phyloP scores from a whole-genome alignment of 2,888 invertebrate genomes.

The Oxyteleia sp. region DNA sequence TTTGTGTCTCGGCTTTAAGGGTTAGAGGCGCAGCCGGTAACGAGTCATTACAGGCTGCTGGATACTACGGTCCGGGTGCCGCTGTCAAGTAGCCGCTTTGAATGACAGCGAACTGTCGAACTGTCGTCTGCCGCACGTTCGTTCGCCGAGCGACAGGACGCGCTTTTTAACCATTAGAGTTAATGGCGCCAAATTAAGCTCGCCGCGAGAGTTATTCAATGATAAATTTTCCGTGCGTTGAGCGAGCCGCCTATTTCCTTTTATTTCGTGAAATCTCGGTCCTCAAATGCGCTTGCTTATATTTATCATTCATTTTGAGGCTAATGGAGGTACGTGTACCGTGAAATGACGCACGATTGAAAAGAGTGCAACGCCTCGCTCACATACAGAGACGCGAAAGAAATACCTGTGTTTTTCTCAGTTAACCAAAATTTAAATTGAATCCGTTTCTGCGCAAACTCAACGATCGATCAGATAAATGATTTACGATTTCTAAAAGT shows the following conservation, averaged over 20 bases:
- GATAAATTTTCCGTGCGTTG: conserved; percentile 43
- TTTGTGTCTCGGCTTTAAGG: conserved; percentile 78
- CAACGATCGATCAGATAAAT: too few relatives aligned
- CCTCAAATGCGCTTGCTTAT: conserved; percentile 25
- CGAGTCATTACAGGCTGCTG: conserved; percentile 67
- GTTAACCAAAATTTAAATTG: conserved; percentile 34
- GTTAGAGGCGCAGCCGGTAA: conserved; percentile 72
- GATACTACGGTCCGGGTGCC: conserved; percentile 51
- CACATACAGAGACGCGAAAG: conserved; percentile 19
- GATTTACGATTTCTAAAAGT: conserved; percentile 21
- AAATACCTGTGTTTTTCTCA: conserved; percentile 47
- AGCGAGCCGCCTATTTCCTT: conserved; percentile 9
- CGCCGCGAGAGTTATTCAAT: conserved; percentile 59
- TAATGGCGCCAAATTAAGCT: conserved; percentile 80
- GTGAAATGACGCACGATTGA: conserved; percentile 38
- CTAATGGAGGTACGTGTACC: conserved; percentile 51
- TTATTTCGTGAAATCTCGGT: conserved; percentile 46
- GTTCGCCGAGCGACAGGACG: conserved; percentile 46
- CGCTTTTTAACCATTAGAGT: conserved; percentile 80
- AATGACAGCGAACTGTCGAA: conserved; percentile 81
- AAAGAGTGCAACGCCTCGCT: conserved; percentile 28
- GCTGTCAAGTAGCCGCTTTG: conserved; percentile 67
- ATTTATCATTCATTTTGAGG: conserved; percentile 55
- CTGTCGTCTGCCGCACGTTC: conserved; percentile 66
- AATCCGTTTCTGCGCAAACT: conserved; percentile 23